These are phyloP conservation scores for Drosophila azteca DNA, from an alignment of 1,140 invertebrate genomes.

Conservation along the genomic window DNA sequence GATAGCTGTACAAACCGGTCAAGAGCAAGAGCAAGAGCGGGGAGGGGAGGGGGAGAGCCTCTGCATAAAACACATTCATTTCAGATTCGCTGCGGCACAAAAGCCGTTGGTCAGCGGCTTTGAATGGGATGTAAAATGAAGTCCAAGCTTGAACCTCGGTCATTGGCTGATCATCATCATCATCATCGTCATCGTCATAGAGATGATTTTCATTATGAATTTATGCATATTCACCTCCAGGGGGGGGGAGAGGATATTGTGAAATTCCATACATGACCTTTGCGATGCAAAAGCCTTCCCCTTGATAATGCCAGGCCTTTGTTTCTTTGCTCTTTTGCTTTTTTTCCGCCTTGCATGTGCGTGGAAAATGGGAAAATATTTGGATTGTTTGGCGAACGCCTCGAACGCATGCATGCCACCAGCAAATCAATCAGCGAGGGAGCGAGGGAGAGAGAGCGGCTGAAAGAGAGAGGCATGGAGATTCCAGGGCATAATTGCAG, in stretches of 20 bases:
- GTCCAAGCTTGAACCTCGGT: slow-evolving; percentile 36
- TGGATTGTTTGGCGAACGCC: slow-evolving; percentile 56
- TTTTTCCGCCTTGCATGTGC: slow-evolving; percentile 26
- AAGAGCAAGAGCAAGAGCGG: slow-evolving; percentile 60
- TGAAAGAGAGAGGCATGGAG: slow-evolving; percentile 11
- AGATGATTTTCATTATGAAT: slow-evolving; percentile 15
- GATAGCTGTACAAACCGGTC: slow-evolving; percentile 78
- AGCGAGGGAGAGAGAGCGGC: slow-evolving; percentile 2
- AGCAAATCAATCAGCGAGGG: slow-evolving; percentile 69
- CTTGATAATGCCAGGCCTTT: slow-evolving; percentile 55
- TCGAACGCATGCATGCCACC: slow-evolving; percentile 40
- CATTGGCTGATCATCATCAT: slow-evolving; percentile 49
- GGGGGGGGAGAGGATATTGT: slow-evolving; percentile 28
- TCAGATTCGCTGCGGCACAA: slow-evolving; percentile 49
- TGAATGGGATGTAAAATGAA: slow-evolving; percentile 44
- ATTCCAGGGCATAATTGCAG: slow-evolving; percentile 64
- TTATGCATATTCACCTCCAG: slow-evolving; percentile 39
- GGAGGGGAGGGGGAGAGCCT: too few species aligned
- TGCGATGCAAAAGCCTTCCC: slow-evolving; percentile 51
- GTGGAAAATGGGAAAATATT: slow-evolving; percentile 59
- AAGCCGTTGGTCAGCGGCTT: slow-evolving; percentile 52
- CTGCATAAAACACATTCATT: slow-evolving; percentile 59
- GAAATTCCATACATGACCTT: slow-evolving; percentile 63
- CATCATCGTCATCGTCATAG: too few species aligned
- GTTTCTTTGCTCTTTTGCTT: slow-evolving; percentile 45